Base-by-base conservation (phyloP, 1,140 invertebrate genomes). In the Propsilocerus akamusi region DNA sequence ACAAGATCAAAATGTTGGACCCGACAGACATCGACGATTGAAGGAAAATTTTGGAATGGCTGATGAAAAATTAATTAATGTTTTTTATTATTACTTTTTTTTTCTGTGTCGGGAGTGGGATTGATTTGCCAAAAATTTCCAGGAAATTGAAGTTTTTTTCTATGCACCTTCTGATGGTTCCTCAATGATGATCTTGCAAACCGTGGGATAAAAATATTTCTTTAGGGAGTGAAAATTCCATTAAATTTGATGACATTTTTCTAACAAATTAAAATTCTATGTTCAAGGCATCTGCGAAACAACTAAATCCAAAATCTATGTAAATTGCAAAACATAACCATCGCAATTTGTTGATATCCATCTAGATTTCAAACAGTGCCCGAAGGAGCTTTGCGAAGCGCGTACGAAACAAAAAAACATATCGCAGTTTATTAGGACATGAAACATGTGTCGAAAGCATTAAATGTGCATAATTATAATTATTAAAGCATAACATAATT, bases 1-100 rank as follows among this genome's bases (percentile, higher is more conserved):
- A 41, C 10, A 41, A 17, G 14, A 30, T 11, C 34, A 41, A 20
- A 41, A 14, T 41, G 34, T 20, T 17, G n/a, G n/a, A n/a, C n/a
- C n/a, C n/a, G n/a, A n/a, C n/a, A n/a, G n/a, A n/a, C n/a, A n/a
- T n/a, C n/a, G n/a, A n/a, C n/a, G n/a, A n/a, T n/a, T n/a, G n/a
- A n/a, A n/a, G n/a, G n/a, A n/a, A n/a, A n/a, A n/a, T n/a, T n/a
- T n/a, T n/a, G n/a, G n/a, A n/a, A 17, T 20, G 14, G 22, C 34
- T 17, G 34, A 41, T 41, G 34, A 41, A 41, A 41, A 41, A 41
- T 41, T 41, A 41, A 41, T 41, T 41, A 41, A 30, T 41, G n/a
- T 41, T 41, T 17, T 20, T 41, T 41, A 8, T 41, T 8, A 17
- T 41, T 41, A 17, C 32, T 41, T 37, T 11, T 37, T n/a, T n/a